Conservation (phyloP, 2,888 invertebrate species). For the Cactoblastis cactorum region DNA sequence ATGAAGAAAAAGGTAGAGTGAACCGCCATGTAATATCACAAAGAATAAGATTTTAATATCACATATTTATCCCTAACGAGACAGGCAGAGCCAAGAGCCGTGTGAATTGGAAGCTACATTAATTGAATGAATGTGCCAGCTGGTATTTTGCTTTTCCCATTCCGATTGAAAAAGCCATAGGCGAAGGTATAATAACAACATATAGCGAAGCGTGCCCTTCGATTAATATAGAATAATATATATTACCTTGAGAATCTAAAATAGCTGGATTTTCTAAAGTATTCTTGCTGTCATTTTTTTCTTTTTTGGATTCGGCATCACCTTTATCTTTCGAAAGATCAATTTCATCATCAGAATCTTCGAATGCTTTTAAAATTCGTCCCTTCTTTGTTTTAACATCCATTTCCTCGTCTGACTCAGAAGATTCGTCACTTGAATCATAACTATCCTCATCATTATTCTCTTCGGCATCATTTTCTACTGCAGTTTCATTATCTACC, state of each 20-base stretch:
- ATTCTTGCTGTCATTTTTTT: neutral
- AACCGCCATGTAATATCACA: too few species aligned
- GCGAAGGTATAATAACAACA: too few species aligned
- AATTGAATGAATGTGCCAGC: too few species aligned
- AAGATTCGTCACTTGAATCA: conserved; percentile 39
- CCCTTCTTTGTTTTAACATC: conserved; percentile 50
- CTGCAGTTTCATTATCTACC: conserved; percentile 31
- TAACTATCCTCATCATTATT: conserved; percentile 42
- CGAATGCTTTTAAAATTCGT: conserved; percentile 70
- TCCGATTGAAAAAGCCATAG: too few species aligned
- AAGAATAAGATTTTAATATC: too few species aligned
- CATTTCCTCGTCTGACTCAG: conserved; percentile 50
- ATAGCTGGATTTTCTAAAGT: conserved; percentile 24
- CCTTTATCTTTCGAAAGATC: neutral
- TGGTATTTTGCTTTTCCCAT: too few species aligned
- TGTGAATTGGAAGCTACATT: too few species aligned
- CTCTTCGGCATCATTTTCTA: conserved; percentile 30
- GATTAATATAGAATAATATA: too few species aligned
- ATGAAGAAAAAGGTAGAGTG: too few species aligned
- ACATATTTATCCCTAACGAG: too few species aligned
- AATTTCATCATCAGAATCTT: conserved; percentile 69
- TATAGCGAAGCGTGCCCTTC: too few species aligned
- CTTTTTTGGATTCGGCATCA: neutral
- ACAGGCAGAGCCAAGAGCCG: too few species aligned
- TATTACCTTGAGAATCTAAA: conserved; percentile 49